Base-by-base conservation (phyloP, 2,797 vertebrate genomes). In the Aphelocoma californica region DNA sequence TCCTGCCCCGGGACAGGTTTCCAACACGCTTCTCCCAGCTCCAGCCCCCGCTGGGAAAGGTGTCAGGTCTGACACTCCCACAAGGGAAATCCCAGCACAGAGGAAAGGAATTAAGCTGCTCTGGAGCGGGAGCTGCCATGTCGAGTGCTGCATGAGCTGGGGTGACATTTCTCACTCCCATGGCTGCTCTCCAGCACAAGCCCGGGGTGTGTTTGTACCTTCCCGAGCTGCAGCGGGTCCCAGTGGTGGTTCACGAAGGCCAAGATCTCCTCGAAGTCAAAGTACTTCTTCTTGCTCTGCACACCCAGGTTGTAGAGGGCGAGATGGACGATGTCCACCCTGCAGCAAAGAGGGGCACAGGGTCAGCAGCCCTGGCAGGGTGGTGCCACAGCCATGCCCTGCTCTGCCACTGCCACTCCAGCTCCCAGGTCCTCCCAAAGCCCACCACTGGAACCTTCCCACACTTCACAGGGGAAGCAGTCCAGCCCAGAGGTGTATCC, bases 251-350 rank as follows among this genome's bases (percentile, higher is more conserved):
- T 98, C 88, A 99, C 98, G 2, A 99, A 99, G 90, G 97, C 97
- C 62, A 99, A 97, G 88, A 99, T 99, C 98, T 99, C 99, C 44
- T 99, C 99, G 7, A 99, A 98, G 95, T 99, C 98, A 13, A 99
- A 99, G 97, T 99, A 99, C 70, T 99, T 99, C 98, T 99, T 99
- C 98, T 99, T 99, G 97, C 98, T 99, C 96, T 99, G 98, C 29
- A 99, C 98, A 0, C 99, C 99, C 97, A 99, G 98, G 97, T 99
- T 99, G 97, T 99, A 99, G 47, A 99, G 98, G 20, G 98, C 99
- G 19, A 99, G 98, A 84, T 99, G 99, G 32, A 99, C 99, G 19
- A 99, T 97, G 8, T 99, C 99, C 13, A 99, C 99, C 99, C 98
- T 99, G 97, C 9, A 10, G 72, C 81, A 73, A 66, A 66, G 51